Evolutionary conservation across 2,888 invertebrate genomes (phyloP), one percentile per base, ranked within the genome.

Genomic region (Dyspetes luteomarginatus): DNA sequence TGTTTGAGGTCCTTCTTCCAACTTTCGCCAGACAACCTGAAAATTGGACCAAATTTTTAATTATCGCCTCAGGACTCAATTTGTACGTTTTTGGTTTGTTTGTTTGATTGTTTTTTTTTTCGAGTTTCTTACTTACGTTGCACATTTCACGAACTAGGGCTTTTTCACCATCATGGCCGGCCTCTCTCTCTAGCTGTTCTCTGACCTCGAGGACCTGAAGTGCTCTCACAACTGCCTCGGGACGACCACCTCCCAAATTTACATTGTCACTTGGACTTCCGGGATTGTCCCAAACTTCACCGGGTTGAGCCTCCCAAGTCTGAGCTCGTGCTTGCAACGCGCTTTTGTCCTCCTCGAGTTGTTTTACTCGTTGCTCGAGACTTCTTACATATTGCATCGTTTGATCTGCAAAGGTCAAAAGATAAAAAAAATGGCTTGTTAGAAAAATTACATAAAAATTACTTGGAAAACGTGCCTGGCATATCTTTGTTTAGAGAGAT

Each of bases 91-190:
- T 36, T 12, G 36, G n/a, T n/a, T n/a, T n/a, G n/a, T n/a, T n/a
- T 17, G 55, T 41, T 4, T 17, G 15, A 24, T 24, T 15, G 52
- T 19, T 15, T 19, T n/a, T 24, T 56, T 56, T 5, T 12, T 73
- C 36, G 28, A 58, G 26, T 41, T 26, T 68, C 45, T 7, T 81
- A 93, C 95, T 93, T 92, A 96, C 96, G 93, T 98, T 98, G 93
- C 98, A 98, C 98, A 98, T 98, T 93, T 98, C 98, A 87, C 98
- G 94, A 62, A 98, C 97, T 72, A 98, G 94, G 3, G 98, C 98
- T 91, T 97, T 98, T 91, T 98, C 98, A 15, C 97, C 97, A 86
- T 97, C 96, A 88, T 97, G 91, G 19, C 90, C 91, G 56, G 95
- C 94, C 91, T 95, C 95, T 84, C 96, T 94, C 92, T 97, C 97